A percentile compares a stretch with the other conserved stretches of the same genome.
Conservation (phyloP, 2,888 invertebrate genomes). For the Torymus aiolomorphi region DNA sequence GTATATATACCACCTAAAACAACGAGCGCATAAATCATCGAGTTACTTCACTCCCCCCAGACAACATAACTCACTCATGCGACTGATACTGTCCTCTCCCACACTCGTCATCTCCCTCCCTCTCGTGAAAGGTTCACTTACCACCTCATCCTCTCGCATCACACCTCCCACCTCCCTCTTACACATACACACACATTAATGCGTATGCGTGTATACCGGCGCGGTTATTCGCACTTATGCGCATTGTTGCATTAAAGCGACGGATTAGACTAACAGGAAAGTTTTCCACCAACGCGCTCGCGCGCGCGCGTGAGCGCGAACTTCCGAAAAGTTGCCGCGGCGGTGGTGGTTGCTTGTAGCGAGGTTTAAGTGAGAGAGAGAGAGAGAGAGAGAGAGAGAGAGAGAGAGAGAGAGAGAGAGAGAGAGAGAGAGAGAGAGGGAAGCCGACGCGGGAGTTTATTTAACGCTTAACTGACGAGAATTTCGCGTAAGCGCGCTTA, state of each 20-base stretch:
- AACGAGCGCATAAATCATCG: neutral
- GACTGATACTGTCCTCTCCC: neutral
- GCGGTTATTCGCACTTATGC: conserved; percentile 12
- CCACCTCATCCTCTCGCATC: neutral
- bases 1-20: neutral
- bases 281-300: conserved; percentile 10
- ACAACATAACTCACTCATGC: neutral
- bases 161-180: neutral
- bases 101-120: neutral
- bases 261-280: conserved; percentile 53
- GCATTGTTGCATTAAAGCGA: conserved; percentile 48
- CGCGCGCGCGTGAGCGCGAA: neutral
- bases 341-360: neutral
- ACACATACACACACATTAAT: neutral
- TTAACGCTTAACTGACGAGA: conserved; percentile 45
- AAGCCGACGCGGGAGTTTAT: conserved; percentile 38
- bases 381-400: neutral
- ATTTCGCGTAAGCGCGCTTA: conserved; percentile 14
- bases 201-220: neutral
- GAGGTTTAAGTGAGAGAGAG: conserved; percentile 4
- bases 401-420: neutral
- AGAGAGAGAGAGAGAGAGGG: neutral
- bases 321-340: neutral
- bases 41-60: neutral
- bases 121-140: neutral